Evolutionary conservation across 92 coral and sea anemone genomes (phyloP).

Genomic region (Porites rus): DNA sequence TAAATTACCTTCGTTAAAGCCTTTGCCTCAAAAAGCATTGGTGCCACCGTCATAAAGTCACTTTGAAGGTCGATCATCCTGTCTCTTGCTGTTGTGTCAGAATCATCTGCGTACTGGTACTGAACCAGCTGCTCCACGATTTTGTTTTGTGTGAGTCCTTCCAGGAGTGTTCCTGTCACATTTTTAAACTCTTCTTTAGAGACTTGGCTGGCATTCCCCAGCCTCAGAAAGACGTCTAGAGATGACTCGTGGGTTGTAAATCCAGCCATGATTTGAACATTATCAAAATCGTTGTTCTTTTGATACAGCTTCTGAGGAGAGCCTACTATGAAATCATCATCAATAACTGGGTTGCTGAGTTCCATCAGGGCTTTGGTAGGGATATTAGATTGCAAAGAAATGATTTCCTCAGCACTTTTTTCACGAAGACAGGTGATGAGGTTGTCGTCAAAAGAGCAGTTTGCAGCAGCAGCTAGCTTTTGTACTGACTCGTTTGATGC

Average conservation of each 20-base stretch:
- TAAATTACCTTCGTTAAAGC: constrained; percentile 20
- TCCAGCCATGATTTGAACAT: constrained; percentile 22
- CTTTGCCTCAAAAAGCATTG: constrained; percentile 19
- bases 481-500: background rate
- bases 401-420: constrained; percentile 17
- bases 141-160: background rate
- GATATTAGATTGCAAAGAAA: background rate
- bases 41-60: constrained; percentile 6
- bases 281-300: background rate
- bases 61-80: constrained; percentile 9
- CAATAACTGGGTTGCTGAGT: constrained; percentile 8
- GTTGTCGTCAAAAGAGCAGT: background rate
- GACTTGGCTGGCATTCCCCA: background rate
- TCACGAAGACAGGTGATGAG: background rate
- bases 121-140: constrained; percentile 15
- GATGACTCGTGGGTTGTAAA: constrained; percentile 9
- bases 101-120: constrained; percentile 12
- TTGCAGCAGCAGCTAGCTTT: background rate
- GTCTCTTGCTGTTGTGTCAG: background rate
- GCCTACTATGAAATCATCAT: constrained; percentile 16
- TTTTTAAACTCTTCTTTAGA: background rate
- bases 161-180: background rate
- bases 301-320: constrained; percentile 10
- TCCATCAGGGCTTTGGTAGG: background rate
- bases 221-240: background rate